These are phyloP conservation scores for Callimorpha dominula DNA, from an alignment of 2,888 invertebrate genomes.

Conservation along the genomic window DNA sequence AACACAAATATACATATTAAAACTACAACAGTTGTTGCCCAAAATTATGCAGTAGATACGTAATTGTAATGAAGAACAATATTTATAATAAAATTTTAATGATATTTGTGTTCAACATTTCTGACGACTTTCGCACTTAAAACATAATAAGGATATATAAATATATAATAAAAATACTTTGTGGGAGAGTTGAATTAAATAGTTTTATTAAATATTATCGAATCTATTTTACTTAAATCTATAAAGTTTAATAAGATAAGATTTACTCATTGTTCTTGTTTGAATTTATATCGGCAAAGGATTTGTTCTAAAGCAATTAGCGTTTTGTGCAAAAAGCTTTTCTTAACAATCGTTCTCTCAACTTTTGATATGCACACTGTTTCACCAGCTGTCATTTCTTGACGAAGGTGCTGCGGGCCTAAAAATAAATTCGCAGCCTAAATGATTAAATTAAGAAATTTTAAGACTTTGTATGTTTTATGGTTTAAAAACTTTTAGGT, in stretches of 20 bases:
- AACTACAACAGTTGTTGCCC: too few relatives aligned
- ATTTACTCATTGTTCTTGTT: not conserved
- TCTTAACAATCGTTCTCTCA: not conserved
- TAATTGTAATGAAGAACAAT: not conserved
- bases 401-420: slow-evolving; percentile 77
- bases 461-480: not conserved
- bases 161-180: too few relatives aligned
- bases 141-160: not conserved
- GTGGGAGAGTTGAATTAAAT: not conserved
- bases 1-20: too few relatives aligned
- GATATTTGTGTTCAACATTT: not conserved
- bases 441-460: slow-evolving; percentile 4
- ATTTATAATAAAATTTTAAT: not conserved
- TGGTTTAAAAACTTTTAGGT: not conserved
- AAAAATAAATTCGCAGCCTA: slow-evolving; percentile 47
- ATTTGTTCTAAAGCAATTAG: slow-evolving; percentile 2
- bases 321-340: slow-evolving; percentile 42
- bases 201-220: not conserved
- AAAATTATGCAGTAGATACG: too few relatives aligned
- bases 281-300: not conserved
- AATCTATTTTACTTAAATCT: not conserved
- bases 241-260: not conserved
- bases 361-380: slow-evolving; percentile 9
- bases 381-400: slow-evolving; percentile 80
- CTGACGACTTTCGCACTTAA: not conserved